Base-by-base conservation (phyloP, 2,113 vertebrate genomes). In the Dendrocopos noguchii region DNA sequence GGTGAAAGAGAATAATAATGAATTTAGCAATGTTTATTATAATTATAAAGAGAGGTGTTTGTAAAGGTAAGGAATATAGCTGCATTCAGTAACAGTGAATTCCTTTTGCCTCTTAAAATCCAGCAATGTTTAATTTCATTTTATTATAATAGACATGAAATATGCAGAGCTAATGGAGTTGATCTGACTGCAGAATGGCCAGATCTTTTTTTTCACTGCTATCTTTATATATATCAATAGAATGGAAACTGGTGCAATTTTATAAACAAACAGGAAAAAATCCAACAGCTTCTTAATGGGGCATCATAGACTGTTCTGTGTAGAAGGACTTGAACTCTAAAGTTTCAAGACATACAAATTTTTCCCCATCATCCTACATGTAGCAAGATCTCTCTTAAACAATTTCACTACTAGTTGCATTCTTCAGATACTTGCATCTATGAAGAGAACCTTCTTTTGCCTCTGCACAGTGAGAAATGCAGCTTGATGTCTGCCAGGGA, bases 1-100 rank as follows among this genome's bases (percentile, higher is more conserved):
- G 52, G 42, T 74, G 89, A 94, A 96, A 92, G 50, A 14, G 52
- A 42, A 29, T 89, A 91, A 93, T 90, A 91, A 86, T 50, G 9
- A 77, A 84, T 89, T 94, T 90, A 77, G 89, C 7, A 57, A 53
- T 39, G 6, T 83, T 50, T 64, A 34, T 80, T 36, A 33, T 80
- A 84, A 80, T 73, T 89, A 46, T 31, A 77, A 87, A 89, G 11
- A 94, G 63, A 95, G 29, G 63, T 63, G 6, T 72, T 81, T 28
- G 2, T 27, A 46, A 91, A 93, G 9, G 36, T 60, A 56, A 80
- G 24, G 12, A 7, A 39, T 53, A 52, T 64, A 46, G 7, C 10
- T 73, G n/a, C 25, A 50, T 39, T 82, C 10, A 31, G 12, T 44
- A 72, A 75, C 2, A 87, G 7, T 17, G 5, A 50, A 73, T 63